Evolutionary conservation across 2,113 vertebrate genomes (phyloP), one percentile per base, ranked within the genome.

Genomic region (Prionailurus viverrinus): DNA sequence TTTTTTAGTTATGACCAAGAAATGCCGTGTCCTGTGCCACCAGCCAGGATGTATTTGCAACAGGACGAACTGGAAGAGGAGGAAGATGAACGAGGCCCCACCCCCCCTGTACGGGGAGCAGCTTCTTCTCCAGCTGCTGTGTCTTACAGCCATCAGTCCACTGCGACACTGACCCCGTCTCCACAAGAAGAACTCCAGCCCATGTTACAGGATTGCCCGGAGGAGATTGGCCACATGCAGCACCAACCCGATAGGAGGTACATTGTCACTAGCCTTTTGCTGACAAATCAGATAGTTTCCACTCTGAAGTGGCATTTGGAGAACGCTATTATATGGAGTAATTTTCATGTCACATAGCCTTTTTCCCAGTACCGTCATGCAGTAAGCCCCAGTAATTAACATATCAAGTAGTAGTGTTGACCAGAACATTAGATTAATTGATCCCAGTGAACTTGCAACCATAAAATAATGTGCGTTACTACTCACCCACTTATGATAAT

Each of bases 91-190:
- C 98, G 99, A 96, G 99, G 99, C 18, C 99, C 99, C 86, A 99
- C 99, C 1, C 99, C 99, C 11, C 99, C 99, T 3, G 98, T 99
- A 16, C 98, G 99, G 48, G 99, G 99, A 71, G 99, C 99, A 21
- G 99, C 99, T 63, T 99, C 99, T 23, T 99, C 99, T 68, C 99
- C 99, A 23, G 99, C 99, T 0, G 99, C 99, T 0, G 99, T 99
- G 74, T 99, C 99, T 90, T 99, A 99, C 63, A 99, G 99, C 96
- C 99, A 99, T 98, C 99, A 99, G 98, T 99, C 99, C 95, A 99
- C 99, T 16, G 99, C 99, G 98, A 99, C 99, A 0, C 99, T 99
- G 89, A 99, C 99, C 3, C 99, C 99, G 4, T 99, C 99, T 27
- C 99, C 99, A 0, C 99, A 99, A 97, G 99, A 99, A 69, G 99